phyloP scores from a whole-genome alignment of 2,113 vertebrate genomes.

The Myrmecobius fasciatus region DNA sequence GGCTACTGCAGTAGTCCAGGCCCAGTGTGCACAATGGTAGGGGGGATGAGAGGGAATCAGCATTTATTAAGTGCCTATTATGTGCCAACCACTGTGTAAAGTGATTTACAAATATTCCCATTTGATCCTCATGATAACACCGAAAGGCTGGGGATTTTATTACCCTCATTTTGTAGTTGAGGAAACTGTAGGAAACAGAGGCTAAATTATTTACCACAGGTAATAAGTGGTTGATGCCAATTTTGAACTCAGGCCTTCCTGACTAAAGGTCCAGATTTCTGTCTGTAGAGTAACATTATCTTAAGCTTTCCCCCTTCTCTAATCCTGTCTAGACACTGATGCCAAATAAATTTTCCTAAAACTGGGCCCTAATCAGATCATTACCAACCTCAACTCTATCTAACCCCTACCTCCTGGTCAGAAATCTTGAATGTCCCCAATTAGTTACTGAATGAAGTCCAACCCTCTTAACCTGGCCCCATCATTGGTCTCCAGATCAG shows the following conservation, averaged over 20 bases:
- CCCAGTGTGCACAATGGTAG: background rate
- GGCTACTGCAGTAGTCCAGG: background rate
- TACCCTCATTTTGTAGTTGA: background rate
- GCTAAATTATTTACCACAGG: background rate
- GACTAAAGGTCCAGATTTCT: background rate
- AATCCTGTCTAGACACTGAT: background rate
- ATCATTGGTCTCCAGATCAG: background rate
- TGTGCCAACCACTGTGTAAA: background rate
- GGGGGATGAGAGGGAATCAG: background rate
- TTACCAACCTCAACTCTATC: background rate
- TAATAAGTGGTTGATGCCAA: background rate
- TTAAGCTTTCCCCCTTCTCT: background rate
- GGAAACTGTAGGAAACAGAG: background rate
- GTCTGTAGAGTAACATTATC: background rate
- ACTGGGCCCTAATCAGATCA: background rate
- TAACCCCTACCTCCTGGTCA: background rate
- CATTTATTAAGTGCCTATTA: background rate
- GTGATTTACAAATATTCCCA: background rate
- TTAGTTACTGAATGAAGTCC: background rate
- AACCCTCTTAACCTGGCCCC: background rate
- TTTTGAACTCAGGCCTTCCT: background rate
- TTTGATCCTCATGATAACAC: background rate
- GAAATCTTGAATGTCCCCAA: background rate
- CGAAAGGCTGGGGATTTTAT: background rate
- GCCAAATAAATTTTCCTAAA: background rate